Conservation (phyloP, 2,888 invertebrate species). For the Sarcophaga caerulescens region DNA sequence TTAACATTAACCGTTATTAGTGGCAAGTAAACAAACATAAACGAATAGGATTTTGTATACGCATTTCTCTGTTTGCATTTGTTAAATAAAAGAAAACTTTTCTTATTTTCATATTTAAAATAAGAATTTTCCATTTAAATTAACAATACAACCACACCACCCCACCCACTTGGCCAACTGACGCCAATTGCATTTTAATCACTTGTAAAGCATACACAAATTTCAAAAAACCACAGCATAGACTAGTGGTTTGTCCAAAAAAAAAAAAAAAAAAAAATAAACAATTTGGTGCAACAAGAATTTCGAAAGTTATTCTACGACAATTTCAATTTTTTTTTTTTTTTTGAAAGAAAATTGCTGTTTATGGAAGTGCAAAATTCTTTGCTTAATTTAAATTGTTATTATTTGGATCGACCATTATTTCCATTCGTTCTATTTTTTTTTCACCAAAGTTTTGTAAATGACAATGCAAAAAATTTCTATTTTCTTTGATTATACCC, state of each 20-base stretch:
- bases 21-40: no score
- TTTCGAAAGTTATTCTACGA: not conserved
- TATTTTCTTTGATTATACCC: not conserved
- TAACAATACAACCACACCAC: slow-evolving; percentile 8
- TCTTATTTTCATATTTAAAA: slow-evolving; percentile 6
- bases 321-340: not conserved
- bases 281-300: not conserved
- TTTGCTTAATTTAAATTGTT: slow-evolving; percentile 31
- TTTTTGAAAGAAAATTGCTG: slow-evolving; percentile 10
- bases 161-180: slow-evolving; percentile 25
- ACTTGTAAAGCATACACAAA: slow-evolving; percentile 12
- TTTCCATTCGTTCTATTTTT: slow-evolving; percentile 5
- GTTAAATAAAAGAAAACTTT: slow-evolving; percentile 16
- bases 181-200: slow-evolving; percentile 50
- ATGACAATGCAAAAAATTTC: slow-evolving; percentile 35
- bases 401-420: not conserved
- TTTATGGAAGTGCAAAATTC: slow-evolving; percentile 30
- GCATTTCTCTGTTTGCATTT: not conserved
- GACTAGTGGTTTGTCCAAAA: not conserved
- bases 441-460: not conserved
- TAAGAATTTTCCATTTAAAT: slow-evolving; percentile 2
- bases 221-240: not conserved
- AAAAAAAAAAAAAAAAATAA: not conserved
- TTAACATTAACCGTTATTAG: no score
- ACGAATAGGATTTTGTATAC: no score